Conservation (phyloP, 2,113 vertebrate genomes). For the Sinosuthora webbiana region DNA sequence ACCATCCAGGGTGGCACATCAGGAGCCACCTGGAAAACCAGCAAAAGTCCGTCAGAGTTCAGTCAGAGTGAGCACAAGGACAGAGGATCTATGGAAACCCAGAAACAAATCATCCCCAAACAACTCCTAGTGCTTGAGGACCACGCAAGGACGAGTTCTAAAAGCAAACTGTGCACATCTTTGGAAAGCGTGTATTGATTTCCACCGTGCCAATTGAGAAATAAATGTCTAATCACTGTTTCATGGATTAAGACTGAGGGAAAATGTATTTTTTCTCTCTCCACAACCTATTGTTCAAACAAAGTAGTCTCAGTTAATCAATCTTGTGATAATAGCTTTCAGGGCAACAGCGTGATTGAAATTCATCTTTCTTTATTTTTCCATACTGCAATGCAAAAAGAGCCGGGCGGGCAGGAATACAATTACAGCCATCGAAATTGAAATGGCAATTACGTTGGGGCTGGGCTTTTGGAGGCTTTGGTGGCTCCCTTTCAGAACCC, state of each 20-base stretch:
- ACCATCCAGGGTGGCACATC: too few species aligned
- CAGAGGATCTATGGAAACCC: neutral
- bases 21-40: neutral
- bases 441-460: neutral
- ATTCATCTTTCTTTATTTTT: slow-evolving; percentile 4
- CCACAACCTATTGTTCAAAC: slow-evolving; percentile 18
- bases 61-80: neutral
- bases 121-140: neutral
- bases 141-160: neutral
- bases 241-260: neutral
- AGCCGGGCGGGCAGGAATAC: neutral
- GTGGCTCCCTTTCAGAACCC: neutral
- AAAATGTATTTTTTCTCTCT: slow-evolving; percentile 20
- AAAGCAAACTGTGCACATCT: neutral
- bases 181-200: slow-evolving; percentile 13
- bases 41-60: neutral
- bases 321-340: slow-evolving; percentile 27
- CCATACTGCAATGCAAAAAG: neutral
- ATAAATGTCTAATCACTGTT: slow-evolving; percentile 25
- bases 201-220: neutral
- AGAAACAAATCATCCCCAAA: neutral
- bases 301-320: slow-evolving; percentile 42
- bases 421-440: neutral
- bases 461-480: neutral
- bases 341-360: neutral